Evolutionary conservation across 2,888 invertebrate genomes (phyloP).

Genomic region (Julus scanicus): DNA sequence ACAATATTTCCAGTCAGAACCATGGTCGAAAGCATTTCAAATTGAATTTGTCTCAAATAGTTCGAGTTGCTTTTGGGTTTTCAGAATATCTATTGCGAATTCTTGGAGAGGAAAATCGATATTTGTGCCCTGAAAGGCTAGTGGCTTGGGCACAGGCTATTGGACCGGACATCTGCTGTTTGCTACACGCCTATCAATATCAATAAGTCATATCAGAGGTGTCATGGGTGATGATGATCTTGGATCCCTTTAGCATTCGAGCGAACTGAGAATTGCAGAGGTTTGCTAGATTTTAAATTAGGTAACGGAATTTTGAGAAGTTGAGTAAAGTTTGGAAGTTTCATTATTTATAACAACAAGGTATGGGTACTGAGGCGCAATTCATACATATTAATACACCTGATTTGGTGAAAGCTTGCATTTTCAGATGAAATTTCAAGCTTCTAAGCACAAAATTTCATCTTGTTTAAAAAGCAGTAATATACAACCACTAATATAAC

Average conservation of each 20-base stretch:
- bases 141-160: not conserved
- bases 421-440: not conserved
- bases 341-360: not conserved
- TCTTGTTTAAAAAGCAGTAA: too few species aligned
- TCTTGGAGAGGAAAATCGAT: not conserved
- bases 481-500: too few species aligned
- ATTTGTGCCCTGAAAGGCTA: slow-evolving; percentile 22
- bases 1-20: not conserved
- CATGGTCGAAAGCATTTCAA: slow-evolving; percentile 37
- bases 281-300: slow-evolving; percentile 17
- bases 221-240: slow-evolving; percentile 5
- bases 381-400: not conserved
- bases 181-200: slow-evolving; percentile 24
- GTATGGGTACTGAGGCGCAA: not conserved
- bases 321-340: not conserved
- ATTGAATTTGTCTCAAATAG: slow-evolving; percentile 39
- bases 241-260: not conserved
- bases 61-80: slow-evolving; percentile 13
- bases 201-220: slow-evolving; percentile 39
- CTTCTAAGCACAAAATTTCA: too few species aligned
- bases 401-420: not conserved
- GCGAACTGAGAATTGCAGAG: not conserved
- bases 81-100: not conserved
- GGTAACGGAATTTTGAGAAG: not conserved
- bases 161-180: slow-evolving; percentile 28